These are phyloP conservation scores for Hystrix brachyura DNA, from an alignment of 2,113 vertebrate genomes.

Conservation along the genomic window DNA sequence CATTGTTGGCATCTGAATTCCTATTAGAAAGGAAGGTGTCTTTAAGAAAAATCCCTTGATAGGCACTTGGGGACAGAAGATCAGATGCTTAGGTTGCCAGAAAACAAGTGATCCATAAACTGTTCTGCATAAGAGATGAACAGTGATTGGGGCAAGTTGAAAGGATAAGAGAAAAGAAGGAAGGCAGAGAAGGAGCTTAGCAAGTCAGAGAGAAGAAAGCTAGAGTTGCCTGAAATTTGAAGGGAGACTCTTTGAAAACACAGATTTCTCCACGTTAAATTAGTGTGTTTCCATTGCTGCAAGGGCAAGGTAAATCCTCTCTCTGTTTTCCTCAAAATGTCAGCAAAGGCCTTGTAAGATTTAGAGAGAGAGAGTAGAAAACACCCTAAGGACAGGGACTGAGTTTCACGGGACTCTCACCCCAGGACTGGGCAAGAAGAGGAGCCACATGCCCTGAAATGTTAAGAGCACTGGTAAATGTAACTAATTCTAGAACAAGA, in stretches of 20 bases:
- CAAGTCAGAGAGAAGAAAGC: background rate
- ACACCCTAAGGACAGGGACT: background rate
- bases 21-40: background rate
- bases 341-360: background rate
- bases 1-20: background rate
- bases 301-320: background rate
- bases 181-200: too few species aligned
- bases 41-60: background rate
- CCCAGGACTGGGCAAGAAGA: background rate
- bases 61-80: background rate
- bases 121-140: background rate
- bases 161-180: background rate
- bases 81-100: background rate
- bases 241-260: background rate
- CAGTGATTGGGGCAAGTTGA: background rate
- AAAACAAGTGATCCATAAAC: background rate
- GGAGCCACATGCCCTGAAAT: background rate
- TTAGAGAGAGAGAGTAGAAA: background rate
- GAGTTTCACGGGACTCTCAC: background rate
- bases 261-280: background rate
- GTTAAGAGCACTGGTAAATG: background rate
- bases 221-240: background rate
- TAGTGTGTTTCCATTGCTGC: background rate
- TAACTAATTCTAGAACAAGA: slow-evolving; percentile 49
- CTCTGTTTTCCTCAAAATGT: slow-evolving; percentile 14